Base-by-base conservation (phyloP, 2,888 invertebrate species). In the Drosophila picticornis region DNA sequence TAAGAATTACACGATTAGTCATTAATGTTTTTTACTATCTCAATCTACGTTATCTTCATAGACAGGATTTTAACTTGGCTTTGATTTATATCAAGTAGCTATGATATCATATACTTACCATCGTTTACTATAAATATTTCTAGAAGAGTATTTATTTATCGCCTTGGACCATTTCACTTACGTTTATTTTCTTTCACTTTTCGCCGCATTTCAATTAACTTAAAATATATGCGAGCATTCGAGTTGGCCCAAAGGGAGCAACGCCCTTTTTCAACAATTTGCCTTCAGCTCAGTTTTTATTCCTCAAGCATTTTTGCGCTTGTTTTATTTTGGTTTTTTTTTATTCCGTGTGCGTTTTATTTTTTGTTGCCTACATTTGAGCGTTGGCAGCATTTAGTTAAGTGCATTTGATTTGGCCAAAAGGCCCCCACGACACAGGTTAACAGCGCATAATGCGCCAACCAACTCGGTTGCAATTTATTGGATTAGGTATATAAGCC, bases 391-490 rank as follows among this genome's bases (percentile, higher is more conserved):
- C 80, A 77, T 88, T 88, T 83, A 80, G 84, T 83, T 87, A 87
- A 87, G 87, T 87, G 87, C 87, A 78, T 87, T 87, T 89, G 87
- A 88, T 89, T 84, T 86, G 65, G 48, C 52, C 62, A 38, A 65
- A 74, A 72, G 63, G 52, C 72, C 65, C 77, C 75, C 75, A 43
- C 60, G 75, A 65, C 76, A 72, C 73, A 77, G 70, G 72, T 78
- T 75, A 84, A 72, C 83, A 71, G 66, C 78, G 69, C 75, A 77
- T 75, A 72, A 82, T 78, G 75, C 61, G 78, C 52, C 57, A 48
- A 34, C 32, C 64, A 71, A 63, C 63, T 76, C 61, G 51, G 53
- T 71, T 83, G 81, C 83, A 84, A 84, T 85, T 88, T 85, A 85
- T 85, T 84, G 83, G 82, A 84, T 87, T 87, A 83, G 59, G 71